These are phyloP conservation scores for Yponomeuta sedellus DNA, from an alignment of 2,888 invertebrate species.

Conservation along the genomic window DNA sequence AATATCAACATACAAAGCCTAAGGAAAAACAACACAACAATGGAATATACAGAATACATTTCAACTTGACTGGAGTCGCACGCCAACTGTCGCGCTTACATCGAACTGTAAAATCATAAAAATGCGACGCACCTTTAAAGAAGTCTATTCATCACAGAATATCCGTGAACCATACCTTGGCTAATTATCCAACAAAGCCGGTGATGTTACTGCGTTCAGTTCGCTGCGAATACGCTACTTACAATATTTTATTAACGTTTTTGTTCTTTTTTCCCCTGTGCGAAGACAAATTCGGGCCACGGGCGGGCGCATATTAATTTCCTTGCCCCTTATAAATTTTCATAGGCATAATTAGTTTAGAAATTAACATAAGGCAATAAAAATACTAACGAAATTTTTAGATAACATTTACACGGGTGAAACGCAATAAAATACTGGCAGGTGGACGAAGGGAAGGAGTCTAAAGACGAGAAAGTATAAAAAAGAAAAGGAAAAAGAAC, in stretches of 20 bases:
- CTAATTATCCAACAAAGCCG: background rate
- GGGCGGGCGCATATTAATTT: slow-evolving; percentile 61
- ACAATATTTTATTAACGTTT: slow-evolving; percentile 33
- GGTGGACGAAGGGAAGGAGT: slow-evolving; percentile 38
- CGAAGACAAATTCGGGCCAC: slow-evolving; percentile 60
- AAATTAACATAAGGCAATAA: slow-evolving; percentile 75
- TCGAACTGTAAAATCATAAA: slow-evolving; percentile 60
- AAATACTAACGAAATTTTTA: slow-evolving; percentile 72
- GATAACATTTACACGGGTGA: slow-evolving; percentile 59
- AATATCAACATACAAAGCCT: slow-evolving; percentile 52
- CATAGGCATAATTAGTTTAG: slow-evolving; percentile 73
- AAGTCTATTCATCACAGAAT: slow-evolving; percentile 23
- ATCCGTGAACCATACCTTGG: background rate
- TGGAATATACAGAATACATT: slow-evolving; percentile 66
- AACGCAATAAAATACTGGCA: slow-evolving; percentile 58
- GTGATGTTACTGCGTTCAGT: background rate
- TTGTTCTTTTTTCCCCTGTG: slow-evolving; percentile 28
- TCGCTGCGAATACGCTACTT: background rate
- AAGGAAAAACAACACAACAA: slow-evolving; percentile 48
- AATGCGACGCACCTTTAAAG: slow-evolving; percentile 40
- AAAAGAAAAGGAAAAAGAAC: slow-evolving; percentile 29
- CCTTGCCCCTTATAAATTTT: slow-evolving; percentile 68
- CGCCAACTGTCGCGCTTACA: slow-evolving; percentile 61
- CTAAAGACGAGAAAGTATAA: slow-evolving; percentile 24
- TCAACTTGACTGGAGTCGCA: slow-evolving; percentile 38